These are phyloP conservation scores for Synergus laeviventris DNA, from an alignment of 2,888 invertebrate genomes.

Conservation along the genomic window DNA sequence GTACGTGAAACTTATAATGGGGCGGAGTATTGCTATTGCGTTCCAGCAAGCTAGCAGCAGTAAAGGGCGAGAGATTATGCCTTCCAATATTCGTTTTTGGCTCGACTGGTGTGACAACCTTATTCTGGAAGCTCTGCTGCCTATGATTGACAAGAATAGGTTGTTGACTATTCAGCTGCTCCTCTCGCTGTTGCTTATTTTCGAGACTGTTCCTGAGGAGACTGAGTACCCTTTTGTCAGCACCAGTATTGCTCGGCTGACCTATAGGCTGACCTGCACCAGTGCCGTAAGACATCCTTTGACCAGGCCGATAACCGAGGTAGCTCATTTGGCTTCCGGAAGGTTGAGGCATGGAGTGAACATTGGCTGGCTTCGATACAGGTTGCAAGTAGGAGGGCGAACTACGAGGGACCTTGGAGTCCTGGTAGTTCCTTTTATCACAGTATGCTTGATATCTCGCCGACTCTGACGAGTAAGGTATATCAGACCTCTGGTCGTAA, in stretches of 20 bases:
- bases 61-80: conserved; percentile 79
- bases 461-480: conserved; percentile 59
- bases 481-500: conserved; percentile 66
- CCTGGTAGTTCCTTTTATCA: conserved; percentile 70
- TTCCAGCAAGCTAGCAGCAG: conserved; percentile 78
- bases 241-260: conserved; percentile 75
- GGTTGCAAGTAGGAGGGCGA: conserved; percentile 58
- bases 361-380: conserved; percentile 55
- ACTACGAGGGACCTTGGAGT: conserved; percentile 55
- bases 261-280: conserved; percentile 52
- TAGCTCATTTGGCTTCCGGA: conserved; percentile 55
- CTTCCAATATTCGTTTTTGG: conserved; percentile 77
- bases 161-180: conserved; percentile 70
- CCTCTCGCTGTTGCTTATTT: conserved; percentile 77
- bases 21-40: conserved; percentile 76
- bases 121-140: conserved; percentile 71
- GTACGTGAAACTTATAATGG: conserved; percentile 82
- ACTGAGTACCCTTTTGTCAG: conserved; percentile 85
- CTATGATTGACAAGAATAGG: conserved; percentile 68
- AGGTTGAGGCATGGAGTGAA: conserved; percentile 55
- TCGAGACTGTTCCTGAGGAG: conserved; percentile 85
- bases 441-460: conserved; percentile 66
- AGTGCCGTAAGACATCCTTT: conserved; percentile 57
- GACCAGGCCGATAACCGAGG: conserved; percentile 59
- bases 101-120: conserved; percentile 72